phyloP scores from a whole-genome alignment of 2,797 vertebrate species.

The Pipistrellus kuhlii region DNA sequence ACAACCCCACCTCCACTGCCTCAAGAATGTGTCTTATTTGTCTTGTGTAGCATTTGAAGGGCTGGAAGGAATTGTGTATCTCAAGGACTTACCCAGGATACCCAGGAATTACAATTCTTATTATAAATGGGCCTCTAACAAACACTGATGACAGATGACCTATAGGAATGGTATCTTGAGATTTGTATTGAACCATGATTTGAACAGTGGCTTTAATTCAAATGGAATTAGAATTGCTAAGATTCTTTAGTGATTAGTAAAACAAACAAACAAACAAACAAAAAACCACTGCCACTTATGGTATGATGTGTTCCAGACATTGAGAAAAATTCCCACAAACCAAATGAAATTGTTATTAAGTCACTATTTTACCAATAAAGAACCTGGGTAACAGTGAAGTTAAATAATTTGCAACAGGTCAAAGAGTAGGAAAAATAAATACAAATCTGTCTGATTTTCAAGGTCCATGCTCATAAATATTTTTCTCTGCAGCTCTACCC shows the following conservation, averaged over 20 bases:
- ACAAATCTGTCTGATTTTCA: not conserved
- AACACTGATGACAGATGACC: not conserved
- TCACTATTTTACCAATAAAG: not conserved
- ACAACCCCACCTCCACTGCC: not conserved
- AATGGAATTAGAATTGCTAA: not conserved
- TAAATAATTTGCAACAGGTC: not conserved
- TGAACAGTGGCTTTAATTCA: not conserved
- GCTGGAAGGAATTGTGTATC: constrained; percentile 62
- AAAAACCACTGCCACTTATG: not conserved
- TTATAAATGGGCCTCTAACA: not conserved
- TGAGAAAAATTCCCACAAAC: not conserved
- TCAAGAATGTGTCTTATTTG: constrained; percentile 68
- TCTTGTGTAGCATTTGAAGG: constrained; percentile 66
- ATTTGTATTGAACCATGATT: not conserved
- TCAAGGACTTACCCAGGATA: constrained; percentile 53
- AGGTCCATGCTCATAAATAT: not conserved
- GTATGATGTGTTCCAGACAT: not conserved
- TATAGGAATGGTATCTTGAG: not conserved
- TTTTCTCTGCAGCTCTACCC: not conserved
- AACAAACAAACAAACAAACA: not conserved
- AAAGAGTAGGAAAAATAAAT: not conserved
- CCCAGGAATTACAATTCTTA: constrained; percentile 44
- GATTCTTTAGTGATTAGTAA: constrained; percentile 16
- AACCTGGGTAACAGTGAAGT: not conserved
- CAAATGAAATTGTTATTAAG: not conserved